Base-by-base conservation (phyloP, 2,888 invertebrate species). In the Drosophila robusta region DNA sequence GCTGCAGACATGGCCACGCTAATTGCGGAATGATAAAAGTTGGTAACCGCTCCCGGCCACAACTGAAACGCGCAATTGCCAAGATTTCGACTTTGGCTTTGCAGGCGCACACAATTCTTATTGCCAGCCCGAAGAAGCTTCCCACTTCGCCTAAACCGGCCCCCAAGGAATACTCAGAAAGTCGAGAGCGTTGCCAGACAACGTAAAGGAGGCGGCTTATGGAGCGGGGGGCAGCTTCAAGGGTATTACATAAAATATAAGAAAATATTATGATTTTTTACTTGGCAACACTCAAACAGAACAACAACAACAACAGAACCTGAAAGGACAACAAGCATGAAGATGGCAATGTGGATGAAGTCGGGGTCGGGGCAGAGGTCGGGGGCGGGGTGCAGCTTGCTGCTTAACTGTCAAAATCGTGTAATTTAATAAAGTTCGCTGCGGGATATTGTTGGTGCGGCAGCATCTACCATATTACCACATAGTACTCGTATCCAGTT, bases 371-470 rank as follows among this genome's bases (percentile, higher is more conserved):
- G 9, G 11, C 18, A 22, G 16, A 38, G 7, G 42, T 6, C 14
- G 29, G 24, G 11, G 14, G 26, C 16, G 47, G 52, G 34, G 32
- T 16, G 34, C 22, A 44, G 66, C 63, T 56, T 74, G 73, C 75
- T 86, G 78, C 80, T 84, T 90, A 90, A 91, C 90, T 91, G 91
- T 90, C 90, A 91, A 90, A 90, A 91, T 90, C 87, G 87, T 90
- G 90, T 91, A 91, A 91, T 91, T 91, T 91, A 91, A 91, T 91
- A 91, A 91, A 91, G 90, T 91, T 91, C 91, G 81, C 91, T 83
- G 90, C 91, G 89, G 91, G 91, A 90, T 91, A 90, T 90, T 90
- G 83, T 87, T 84, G 86, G 63, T 50, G 38, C 45, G 50, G 75
- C 32, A 60, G 68, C 60, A 68, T 76, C 72, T 51, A 57, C 58